Percentiles rank a stretch among this genome's conserved stretches.
These are phyloP conservation scores for Chlorocebus sabaeus DNA, from an alignment of 2,113 vertebrate species.

Conservation along the genomic window DNA sequence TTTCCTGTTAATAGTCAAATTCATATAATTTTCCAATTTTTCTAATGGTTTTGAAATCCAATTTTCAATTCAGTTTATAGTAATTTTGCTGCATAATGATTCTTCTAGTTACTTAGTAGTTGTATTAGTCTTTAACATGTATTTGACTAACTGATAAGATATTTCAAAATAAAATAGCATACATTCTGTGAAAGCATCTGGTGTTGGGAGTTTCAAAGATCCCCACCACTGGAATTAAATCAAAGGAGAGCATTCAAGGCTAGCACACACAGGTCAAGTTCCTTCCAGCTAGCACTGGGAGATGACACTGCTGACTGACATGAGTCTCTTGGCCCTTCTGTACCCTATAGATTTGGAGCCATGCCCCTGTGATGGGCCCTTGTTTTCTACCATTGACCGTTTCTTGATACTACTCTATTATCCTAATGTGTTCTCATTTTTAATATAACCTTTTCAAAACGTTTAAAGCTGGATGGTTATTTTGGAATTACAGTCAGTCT, in stretches of 20 bases:
- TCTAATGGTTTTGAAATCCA: constrained; percentile 2
- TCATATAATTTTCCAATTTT: constrained; percentile 15
- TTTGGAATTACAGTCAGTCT: background rate
- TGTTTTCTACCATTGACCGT: background rate
- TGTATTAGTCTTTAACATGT: background rate
- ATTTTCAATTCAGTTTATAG: constrained; percentile 33
- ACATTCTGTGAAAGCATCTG: background rate
- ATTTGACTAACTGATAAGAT: background rate
- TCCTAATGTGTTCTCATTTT: background rate
- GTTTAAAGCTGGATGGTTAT: background rate
- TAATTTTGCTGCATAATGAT: background rate
- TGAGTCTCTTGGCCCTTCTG: background rate
- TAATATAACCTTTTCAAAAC: background rate
- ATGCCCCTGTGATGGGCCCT: background rate
- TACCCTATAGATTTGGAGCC: rapidly evolving
- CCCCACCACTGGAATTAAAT: background rate
- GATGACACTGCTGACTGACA: background rate
- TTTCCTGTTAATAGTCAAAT: background rate
- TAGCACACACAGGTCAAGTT: rapidly evolving
- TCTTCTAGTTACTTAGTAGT: background rate
- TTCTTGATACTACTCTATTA: background rate
- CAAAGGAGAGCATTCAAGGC: rapidly evolving
- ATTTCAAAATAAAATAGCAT: background rate
- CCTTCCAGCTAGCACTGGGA: background rate
- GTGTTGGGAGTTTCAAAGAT: background rate